phyloP scores from a whole-genome alignment of 1,140 invertebrate species.

The Listronotus oregonensis region DNA sequence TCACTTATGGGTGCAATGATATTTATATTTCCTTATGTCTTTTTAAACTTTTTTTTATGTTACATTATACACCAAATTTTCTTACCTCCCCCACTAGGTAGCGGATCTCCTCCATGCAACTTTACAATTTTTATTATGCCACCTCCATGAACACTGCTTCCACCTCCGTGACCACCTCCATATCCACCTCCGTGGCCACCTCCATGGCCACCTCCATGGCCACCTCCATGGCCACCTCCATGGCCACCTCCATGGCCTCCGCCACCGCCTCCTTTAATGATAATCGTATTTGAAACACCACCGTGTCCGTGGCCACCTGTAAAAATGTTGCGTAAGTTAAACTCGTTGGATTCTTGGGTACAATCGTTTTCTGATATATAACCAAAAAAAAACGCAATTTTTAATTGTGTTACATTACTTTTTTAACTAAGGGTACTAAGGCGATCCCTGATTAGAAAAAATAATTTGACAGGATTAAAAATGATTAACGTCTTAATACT shows the following conservation, averaged over 20 bases:
- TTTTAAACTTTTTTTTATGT: no score
- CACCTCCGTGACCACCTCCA: constrained; percentile 31
- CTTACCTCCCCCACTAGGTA: constrained; percentile 19
- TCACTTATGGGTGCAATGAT: no score
- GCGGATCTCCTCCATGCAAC: constrained; percentile 24
- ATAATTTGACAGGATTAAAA: no score
- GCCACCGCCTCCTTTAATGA: constrained; percentile 25
- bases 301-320: constrained; percentile 18
- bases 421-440: no score
- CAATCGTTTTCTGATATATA: no score
- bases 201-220: constrained; percentile 31
- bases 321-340: not conserved
- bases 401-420: no score
- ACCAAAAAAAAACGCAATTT: no score
- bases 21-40: no score
- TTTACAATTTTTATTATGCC: constrained; percentile 15
- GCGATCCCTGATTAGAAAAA: no score
- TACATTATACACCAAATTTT: not conserved
- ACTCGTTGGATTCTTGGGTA: no score
- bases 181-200: constrained; percentile 29
- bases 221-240: constrained; percentile 31
- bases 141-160: constrained; percentile 16
- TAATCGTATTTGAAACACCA: constrained; percentile 1
- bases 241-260: constrained; percentile 29
- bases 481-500: no score